Evolutionary conservation across 23 tunicate genomes (phyloP).

Genomic region (Diplosoma virens): DNA sequence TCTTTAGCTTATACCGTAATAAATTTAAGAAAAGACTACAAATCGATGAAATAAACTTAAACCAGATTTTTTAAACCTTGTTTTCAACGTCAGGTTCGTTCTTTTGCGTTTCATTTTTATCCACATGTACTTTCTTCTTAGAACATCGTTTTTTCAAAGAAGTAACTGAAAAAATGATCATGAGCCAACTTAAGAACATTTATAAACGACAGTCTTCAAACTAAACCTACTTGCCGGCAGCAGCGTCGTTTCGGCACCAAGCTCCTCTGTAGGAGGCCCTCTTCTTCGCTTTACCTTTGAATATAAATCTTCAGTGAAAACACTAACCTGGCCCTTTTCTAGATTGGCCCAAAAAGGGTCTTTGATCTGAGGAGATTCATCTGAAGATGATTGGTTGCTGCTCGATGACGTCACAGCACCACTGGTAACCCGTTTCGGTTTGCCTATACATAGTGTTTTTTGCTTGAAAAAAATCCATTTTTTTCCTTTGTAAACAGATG

Average conservation of each 20-base stretch:
- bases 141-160: background rate
- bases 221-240: slow-evolving; percentile 7
- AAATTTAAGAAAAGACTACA: no score
- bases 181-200: background rate
- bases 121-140: background rate
- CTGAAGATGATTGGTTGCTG: background rate
- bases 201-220: background rate
- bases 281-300: slow-evolving; percentile 60
- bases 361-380: slow-evolving; percentile 62
- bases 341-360: slow-evolving; percentile 78
- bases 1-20: no score
- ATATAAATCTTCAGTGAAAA: slow-evolving; percentile 47
- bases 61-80: no score
- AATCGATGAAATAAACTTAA: no score
- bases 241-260: background rate
- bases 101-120: background rate
- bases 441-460: no score
- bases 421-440: no score
- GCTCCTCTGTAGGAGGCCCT: background rate
- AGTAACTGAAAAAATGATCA: background rate
- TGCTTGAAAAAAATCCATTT: no score
- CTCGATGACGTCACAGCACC: background rate
- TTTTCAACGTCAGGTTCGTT: background rate
- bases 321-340: slow-evolving; percentile 51
- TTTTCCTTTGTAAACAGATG: no score